These are phyloP conservation scores for Hipparchia sbordonii DNA, from an alignment of 2,888 invertebrate genomes.

Conservation along the genomic window DNA sequence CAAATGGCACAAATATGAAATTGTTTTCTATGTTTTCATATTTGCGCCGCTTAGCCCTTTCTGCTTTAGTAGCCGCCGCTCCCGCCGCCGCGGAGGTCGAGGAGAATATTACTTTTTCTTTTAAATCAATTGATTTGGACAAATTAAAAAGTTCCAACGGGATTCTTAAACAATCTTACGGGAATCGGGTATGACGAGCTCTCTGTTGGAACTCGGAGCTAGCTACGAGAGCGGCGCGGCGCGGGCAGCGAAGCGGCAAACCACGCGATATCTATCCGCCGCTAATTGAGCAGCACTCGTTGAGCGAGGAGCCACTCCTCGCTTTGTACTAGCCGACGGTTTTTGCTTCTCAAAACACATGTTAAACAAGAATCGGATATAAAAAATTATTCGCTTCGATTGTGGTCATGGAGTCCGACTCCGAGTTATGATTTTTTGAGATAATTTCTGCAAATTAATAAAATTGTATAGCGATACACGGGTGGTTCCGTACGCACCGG, in stretches of 20 bases:
- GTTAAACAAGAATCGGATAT: not conserved
- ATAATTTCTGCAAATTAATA: not conserved
- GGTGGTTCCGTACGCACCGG: not conserved
- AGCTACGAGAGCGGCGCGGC: no score
- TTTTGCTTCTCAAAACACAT: not conserved
- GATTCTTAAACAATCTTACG: no score
- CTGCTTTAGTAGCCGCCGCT: no score
- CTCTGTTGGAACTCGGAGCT: no score
- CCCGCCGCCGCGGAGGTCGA: no score
- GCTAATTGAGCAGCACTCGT: not conserved
- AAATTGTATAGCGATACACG: not conserved
- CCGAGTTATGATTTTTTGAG: conserved; percentile 3
- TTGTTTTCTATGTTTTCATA: no score
- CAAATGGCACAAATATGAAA: no score
- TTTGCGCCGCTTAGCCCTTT: no score
- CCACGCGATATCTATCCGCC: not conserved
- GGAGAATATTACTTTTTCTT: no score
- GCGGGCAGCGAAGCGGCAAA: not conserved
- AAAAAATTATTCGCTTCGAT: conserved; percentile 4
- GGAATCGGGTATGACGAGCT: no score
- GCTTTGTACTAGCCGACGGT: not conserved
- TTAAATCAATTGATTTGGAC: no score
- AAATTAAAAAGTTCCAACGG: no score
- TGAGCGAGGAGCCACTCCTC: not conserved
- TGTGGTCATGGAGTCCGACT: not conserved